Percentiles rank a stretch among this genome's conserved stretches.
phyloP scores from a whole-genome alignment of 2,113 vertebrate species.

The Brachypodius melanocephalos region DNA sequence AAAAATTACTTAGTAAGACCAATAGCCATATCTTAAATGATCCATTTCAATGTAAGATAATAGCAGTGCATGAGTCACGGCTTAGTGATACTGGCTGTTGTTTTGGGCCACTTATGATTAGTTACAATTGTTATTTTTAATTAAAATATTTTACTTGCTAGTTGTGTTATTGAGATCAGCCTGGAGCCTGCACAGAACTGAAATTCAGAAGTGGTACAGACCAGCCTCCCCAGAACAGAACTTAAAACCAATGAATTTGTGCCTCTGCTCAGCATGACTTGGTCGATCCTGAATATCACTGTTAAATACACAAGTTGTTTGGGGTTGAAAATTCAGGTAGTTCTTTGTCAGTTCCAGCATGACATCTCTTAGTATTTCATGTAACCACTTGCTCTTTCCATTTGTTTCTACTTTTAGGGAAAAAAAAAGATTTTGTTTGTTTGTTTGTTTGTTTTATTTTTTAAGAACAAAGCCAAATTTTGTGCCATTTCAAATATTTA shows the following conservation, averaged over 20 bases:
- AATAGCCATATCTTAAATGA: neutral
- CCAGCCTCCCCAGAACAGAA: neutral
- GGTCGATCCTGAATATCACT: neutral
- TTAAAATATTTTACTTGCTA: neutral
- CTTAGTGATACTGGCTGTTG: neutral
- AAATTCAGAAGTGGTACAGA: neutral
- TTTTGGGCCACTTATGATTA: neutral
- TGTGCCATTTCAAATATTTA: neutral
- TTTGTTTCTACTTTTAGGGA: neutral
- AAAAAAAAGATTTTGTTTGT: neutral
- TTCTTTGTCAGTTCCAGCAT: neutral
- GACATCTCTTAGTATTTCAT: neutral
- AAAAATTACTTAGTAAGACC: neutral
- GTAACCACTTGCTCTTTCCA: neutral
- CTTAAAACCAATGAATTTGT: neutral
- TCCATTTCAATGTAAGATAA: neutral
- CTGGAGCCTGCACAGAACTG: neutral
- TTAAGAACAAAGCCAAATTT: neutral
- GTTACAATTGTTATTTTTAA: neutral
- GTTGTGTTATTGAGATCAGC: neutral
- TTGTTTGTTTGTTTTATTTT: neutral
- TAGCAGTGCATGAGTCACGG: neutral
- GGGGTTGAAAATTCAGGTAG: neutral
- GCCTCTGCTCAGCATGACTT: neutral
- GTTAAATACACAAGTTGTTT: neutral